These are phyloP conservation scores for Buteo buteo DNA, from an alignment of 2,113 vertebrate genomes.

Conservation along the genomic window DNA sequence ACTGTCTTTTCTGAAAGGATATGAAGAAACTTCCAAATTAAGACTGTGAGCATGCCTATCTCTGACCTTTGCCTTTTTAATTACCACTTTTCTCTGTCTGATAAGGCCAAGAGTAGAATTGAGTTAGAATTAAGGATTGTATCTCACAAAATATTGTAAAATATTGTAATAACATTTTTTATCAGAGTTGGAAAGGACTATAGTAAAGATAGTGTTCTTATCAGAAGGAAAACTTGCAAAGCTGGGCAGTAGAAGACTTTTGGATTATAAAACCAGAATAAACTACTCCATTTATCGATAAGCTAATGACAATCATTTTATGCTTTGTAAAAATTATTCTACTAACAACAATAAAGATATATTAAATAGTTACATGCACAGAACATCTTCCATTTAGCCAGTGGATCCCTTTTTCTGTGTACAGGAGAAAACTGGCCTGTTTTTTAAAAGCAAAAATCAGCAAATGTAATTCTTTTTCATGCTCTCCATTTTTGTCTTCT, in stretches of 20 bases:
- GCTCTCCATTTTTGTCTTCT: neutral
- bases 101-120: neutral
- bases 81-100: neutral
- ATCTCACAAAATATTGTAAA: slow-evolving; percentile 14
- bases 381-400: neutral
- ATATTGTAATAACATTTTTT: slow-evolving; percentile 17
- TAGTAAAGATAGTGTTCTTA: neutral
- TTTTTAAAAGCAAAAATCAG: neutral
- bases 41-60: neutral
- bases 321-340: neutral
- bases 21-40: neutral
- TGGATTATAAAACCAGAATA: neutral
- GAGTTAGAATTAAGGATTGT: neutral
- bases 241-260: neutral
- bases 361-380: neutral
- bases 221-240: neutral
- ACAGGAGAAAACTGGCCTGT: neutral
- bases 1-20: neutral
- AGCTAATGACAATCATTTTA: neutral
- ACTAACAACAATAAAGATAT: neutral
- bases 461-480: neutral
- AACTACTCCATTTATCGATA: neutral
- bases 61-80: slow-evolving; percentile 10
- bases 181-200: neutral
- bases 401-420: neutral